Evolutionary conservation across 2,888 invertebrate species (phyloP).

Genomic region (Romanomermis culicivorax): DNA sequence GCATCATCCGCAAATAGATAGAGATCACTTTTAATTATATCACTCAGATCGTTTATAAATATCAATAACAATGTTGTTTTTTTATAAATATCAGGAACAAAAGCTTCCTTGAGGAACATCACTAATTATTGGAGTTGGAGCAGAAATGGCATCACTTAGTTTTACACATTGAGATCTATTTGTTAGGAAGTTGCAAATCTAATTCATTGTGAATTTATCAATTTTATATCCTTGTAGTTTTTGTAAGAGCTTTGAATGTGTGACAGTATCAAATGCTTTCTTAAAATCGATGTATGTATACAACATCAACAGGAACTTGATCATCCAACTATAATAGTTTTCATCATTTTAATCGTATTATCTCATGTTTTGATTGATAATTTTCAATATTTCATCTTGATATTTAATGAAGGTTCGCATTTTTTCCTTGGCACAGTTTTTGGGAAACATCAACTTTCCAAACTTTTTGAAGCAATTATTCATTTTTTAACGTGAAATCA

Average conservation of each 20-base stretch:
- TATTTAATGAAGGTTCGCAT: no score
- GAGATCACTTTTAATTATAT: no score
- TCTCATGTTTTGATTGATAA: not conserved
- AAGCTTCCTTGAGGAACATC: not conserved
- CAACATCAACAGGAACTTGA: slow-evolving; percentile 3
- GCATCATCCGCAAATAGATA: no score
- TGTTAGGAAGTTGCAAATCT: not conserved
- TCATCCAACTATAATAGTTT: no score
- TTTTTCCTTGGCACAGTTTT: no score
- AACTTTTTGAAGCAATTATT: no score
- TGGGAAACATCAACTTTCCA: no score
- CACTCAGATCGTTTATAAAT: not conserved
- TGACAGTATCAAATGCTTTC: slow-evolving; percentile 9
- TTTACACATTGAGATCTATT: not conserved
- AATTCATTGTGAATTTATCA: not conserved
- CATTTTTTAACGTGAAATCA: no score
- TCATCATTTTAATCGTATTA: no score
- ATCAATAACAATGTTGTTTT: not conserved
- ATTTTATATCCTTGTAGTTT: not conserved
- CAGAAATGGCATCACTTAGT: not conserved
- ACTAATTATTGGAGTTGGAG: not conserved
- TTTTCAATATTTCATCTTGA: no score
- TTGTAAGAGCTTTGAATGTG: slow-evolving; percentile 3
- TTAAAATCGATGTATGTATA: slow-evolving; percentile 6
- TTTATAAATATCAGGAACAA: no score